phyloP scores from a whole-genome alignment of 1,140 invertebrate genomes.

The roundworm (Caenorhabditis elegans) region DNA sequence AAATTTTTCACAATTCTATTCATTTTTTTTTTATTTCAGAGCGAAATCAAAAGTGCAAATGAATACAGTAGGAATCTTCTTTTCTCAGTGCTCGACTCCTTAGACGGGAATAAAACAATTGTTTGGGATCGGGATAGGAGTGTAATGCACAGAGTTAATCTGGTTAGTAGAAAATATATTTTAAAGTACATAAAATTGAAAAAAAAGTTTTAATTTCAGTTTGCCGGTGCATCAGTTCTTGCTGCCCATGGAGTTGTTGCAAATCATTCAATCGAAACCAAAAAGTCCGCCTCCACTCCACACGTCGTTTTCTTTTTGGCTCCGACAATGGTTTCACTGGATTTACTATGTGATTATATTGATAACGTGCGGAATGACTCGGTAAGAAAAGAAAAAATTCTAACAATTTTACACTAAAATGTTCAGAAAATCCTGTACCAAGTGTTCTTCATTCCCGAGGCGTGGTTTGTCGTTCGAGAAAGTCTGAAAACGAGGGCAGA shows the following conservation, averaged over 20 bases:
- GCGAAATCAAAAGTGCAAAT: slow-evolving; percentile 8
- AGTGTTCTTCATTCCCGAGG: slow-evolving; percentile 47
- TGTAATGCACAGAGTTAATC: slow-evolving; percentile 37
- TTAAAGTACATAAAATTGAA: background rate
- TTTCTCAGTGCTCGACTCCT: slow-evolving; percentile 16
- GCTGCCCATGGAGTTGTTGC: slow-evolving; percentile 6
- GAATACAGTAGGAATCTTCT: slow-evolving; percentile 20
- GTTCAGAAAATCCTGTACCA: slow-evolving; percentile 39
- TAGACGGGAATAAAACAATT: slow-evolving; percentile 41
- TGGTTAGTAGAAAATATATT: background rate
- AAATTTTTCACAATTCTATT: background rate
- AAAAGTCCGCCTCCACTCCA: background rate
- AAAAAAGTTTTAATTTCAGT: slow-evolving; percentile 31
- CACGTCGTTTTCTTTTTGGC: slow-evolving; percentile 36
- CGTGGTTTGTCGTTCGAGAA: slow-evolving; percentile 37
- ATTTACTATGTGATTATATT: slow-evolving; percentile 37
- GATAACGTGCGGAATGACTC: slow-evolving; percentile 25
- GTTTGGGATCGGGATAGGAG: slow-evolving; percentile 32
- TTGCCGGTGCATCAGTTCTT: background rate
- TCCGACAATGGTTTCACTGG: slow-evolving; percentile 24
- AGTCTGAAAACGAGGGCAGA: slow-evolving; percentile 31
- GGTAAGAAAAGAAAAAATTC: background rate
- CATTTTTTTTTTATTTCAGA: background rate
- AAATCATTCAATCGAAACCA: slow-evolving; percentile 1
- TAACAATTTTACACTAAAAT: too few relatives aligned